These are phyloP conservation scores for Myotis pilosus DNA, from an alignment of 2,797 vertebrate species.

Conservation along the genomic window DNA sequence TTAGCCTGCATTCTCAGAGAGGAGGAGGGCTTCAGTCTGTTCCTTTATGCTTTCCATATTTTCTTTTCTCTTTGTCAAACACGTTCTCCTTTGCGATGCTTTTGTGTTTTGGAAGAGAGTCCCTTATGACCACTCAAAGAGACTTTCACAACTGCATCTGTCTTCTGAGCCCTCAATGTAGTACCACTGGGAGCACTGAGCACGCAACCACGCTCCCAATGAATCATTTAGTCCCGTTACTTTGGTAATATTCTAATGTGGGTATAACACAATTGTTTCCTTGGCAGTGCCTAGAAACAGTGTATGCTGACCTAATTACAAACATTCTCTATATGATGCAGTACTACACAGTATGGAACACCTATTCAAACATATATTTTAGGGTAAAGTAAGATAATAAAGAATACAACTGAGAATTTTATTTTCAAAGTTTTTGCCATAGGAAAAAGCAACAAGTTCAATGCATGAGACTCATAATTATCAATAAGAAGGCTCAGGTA, in stretches of 20 bases:
- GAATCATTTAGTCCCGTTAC: slow-evolving; percentile 53
- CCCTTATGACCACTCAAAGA: neutral
- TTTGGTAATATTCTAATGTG: slow-evolving; percentile 46
- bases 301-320: slow-evolving; percentile 30
- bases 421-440: neutral
- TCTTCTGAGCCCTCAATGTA: neutral
- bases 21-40: neutral
- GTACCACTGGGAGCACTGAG: neutral
- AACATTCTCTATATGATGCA: neutral
- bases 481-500: neutral
- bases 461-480: neutral
- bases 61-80: neutral
- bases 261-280: slow-evolving; percentile 28
- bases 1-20: neutral
- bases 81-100: neutral
- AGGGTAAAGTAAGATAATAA: neutral
- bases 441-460: neutral
- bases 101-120: neutral
- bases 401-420: slow-evolving; percentile 12
- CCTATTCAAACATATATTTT: neutral
- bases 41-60: neutral
- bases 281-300: slow-evolving; percentile 45
- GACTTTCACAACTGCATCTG: neutral
- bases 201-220: neutral
- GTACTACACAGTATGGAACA: neutral